Base-by-base conservation (phyloP, 2,797 vertebrate species). In the Pogoniulus pusillus region DNA sequence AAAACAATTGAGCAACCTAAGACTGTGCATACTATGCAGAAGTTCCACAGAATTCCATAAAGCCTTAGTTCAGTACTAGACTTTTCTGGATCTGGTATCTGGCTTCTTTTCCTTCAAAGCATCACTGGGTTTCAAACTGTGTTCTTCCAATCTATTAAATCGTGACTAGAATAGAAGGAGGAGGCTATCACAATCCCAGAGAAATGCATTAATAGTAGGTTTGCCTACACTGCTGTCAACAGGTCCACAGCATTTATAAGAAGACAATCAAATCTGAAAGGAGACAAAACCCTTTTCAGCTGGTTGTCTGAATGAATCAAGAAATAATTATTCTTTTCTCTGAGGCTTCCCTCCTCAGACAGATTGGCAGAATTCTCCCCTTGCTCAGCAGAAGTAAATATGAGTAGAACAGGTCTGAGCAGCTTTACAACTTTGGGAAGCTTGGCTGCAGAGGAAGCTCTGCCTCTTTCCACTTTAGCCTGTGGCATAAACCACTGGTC, bases 381-480 rank as follows among this genome's bases (percentile, higher is more conserved):
- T 73, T 82, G 24, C 81, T 82, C 85, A 91, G 53, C n/a, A 88
- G 53, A 70, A 89, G 59, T 20, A 62, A 94, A 70, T 27, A 63
- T 3, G 15, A 91, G 14, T 49, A 66, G 73, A 93, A 39, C 10
- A 45, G 14, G 10, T 60, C 39, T 54, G 39, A 54, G 76, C 24
- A 82, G 82, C 14, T 54, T 53, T 84, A 49, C 45, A 22, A 20
- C 17, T 75, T 87, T 3, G 43, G 47, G 16, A 82, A 37, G 7
- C 26, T 24, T 57, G 58, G 49, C 23, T 85, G 27, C 11, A 54
- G 26, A 39, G 26, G 34, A 86, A 90, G 58, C 6, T 68, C 37
- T 45, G 12, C 20, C 43, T 82, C 64, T 57, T 43, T 74, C 58
- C 32, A 10, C 32, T 73, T 54, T 19, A 47, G 18, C 32, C 29